phyloP scores from a whole-genome alignment of 2,797 vertebrate species.

The Diceros bicornis region DNA sequence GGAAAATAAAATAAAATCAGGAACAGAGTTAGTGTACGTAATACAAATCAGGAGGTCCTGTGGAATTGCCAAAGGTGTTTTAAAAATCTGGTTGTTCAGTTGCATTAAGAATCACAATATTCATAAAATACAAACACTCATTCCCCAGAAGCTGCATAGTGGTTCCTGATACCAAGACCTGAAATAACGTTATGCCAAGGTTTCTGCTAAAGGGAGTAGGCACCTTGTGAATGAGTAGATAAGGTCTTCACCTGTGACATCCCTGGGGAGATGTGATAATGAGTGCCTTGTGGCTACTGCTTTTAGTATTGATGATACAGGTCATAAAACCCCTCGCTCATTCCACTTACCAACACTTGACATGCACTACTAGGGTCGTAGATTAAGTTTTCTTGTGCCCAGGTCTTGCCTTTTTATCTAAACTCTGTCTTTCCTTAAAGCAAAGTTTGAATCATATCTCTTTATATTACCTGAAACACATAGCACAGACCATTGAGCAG shows the following conservation, averaged over 20 bases:
- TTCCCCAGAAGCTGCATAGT: background rate
- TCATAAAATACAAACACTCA: background rate
- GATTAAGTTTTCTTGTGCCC: background rate
- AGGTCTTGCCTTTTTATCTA: background rate
- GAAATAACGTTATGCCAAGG: background rate
- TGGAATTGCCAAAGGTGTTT: background rate
- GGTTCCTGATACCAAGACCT: background rate
- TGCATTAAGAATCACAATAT: constrained; percentile 38
- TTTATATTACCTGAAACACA: background rate
- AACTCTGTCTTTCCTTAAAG: background rate
- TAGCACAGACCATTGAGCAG: background rate
- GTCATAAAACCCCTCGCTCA: background rate
- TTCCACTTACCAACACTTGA: background rate
- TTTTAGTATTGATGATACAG: background rate
- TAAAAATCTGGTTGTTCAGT: background rate
- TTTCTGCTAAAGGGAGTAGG: background rate
- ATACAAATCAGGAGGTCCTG: background rate
- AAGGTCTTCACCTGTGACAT: background rate
- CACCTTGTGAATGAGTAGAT: background rate
- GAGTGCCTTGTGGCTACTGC: background rate
- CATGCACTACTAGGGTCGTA: background rate
- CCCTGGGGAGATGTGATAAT: background rate
- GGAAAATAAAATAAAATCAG: background rate
- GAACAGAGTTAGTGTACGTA: background rate
- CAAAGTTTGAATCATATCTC: background rate